Base-by-base conservation (phyloP, 1,140 invertebrate species). In the Drosophila kikkawai region DNA sequence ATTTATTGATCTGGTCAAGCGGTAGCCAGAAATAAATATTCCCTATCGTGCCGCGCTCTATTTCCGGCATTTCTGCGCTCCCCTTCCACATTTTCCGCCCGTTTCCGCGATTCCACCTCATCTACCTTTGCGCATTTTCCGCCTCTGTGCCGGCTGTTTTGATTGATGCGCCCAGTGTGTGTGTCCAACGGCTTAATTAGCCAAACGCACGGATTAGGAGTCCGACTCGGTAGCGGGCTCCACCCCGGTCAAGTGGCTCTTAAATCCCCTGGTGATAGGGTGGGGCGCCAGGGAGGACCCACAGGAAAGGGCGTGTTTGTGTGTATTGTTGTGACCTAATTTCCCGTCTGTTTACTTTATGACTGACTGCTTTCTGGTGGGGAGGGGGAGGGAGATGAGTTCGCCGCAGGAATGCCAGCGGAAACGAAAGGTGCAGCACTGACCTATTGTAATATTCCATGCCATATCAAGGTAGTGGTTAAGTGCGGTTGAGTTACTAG, bases 111-210 rank as follows among this genome's bases (percentile, higher is more conserved):
- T 26, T 41, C 60, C 15, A 17, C 41, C 7, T 34, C 37, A 29
- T 39, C 29, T 41, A 29, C 36, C 13, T 57, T 39, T 57, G 36
- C 55, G 13, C 48, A 55, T 56, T 59, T 39, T 56, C 17, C 36
- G 9, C 68, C 65, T 17, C 17, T 48, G 47, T 55, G 22, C 71
- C 78, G 79, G 71, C 42, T 75, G 59, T 55, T 73, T 45, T 58
- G 58, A 64, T 79, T 82, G 75, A 71, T 69, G 75, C 53, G 57
- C 36, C 47, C 12, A 29, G 63, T 64, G 76, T 50, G 75, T 75
- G 42, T 66, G n/a, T 68, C 53, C 39, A 68, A 84, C 64, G 69
- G 51, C 85, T 90, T 90, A 84, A 88, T 90, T 90, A 81, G 77
- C 63, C 41, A 51, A 88, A 66, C 42, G 50, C 76, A 86, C 83